Evolutionary conservation across 2,797 vertebrate genomes (phyloP), one percentile per base, ranked within the genome.

Genomic region (Eidolon dupreanum): DNA sequence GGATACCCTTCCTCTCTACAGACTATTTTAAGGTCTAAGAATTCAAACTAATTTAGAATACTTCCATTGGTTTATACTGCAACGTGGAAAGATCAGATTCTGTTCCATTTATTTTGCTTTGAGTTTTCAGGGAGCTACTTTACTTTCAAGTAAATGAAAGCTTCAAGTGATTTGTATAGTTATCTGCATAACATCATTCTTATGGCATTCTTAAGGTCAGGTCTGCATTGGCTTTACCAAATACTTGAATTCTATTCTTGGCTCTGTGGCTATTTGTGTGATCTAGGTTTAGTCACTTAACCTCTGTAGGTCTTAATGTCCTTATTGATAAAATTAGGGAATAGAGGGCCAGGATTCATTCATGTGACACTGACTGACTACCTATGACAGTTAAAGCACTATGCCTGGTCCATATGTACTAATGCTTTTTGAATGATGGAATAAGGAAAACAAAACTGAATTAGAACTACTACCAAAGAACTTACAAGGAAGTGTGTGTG

Each of bases 11-110:
- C 20, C 46, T 81, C 51, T 91, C 49, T 88, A 66, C 5, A 83
- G 33, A 31, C 49, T 93, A 86, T 94, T 95, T 96, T 82, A 79
- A 79, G 46, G 15, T 78, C 24, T 51, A 70, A 66, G 38, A 84
- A 85, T 94, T 68, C 16, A 26, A 90, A 49, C 79, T 51, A 20
- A 92, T 79, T 95, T 83, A 82, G 57, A 81, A 77, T 53, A 36
- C 41, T 88, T 95, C 73, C n/a, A 61, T 74, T 89, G 74, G n/a
- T 43, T 91, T 59, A 2, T 93, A 68, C 74, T 63, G 6, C 4
- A 89, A 51, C n/a, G 63, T 2, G 19, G 49, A 90, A 85, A 31
- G 73, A 31, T 43, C 31, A 75, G 22, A 70, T 78, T 73, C 12
- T 68, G 13, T 61, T 82, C 5, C 3, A 38, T 88, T 97, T 33